phyloP scores from a whole-genome alignment of 2,888 invertebrate species.

The Acronicta aceris region DNA sequence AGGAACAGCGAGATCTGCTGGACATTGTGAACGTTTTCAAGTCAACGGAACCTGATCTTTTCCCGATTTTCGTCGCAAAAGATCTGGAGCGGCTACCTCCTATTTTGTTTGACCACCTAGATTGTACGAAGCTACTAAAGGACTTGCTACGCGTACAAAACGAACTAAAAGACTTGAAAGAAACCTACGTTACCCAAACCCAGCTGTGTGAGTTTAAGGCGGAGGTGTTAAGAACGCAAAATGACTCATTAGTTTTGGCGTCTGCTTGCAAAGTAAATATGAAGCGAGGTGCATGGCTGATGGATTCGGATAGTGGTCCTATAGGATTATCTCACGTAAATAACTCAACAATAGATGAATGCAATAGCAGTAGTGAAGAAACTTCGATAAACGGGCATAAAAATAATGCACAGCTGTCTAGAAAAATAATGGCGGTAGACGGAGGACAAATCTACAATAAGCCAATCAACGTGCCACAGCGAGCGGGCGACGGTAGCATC shows the following conservation, averaged over 20 bases:
- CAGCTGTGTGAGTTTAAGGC: slow-evolving; percentile 6
- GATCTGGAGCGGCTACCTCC: slow-evolving; percentile 6
- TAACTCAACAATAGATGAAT: slow-evolving; percentile 4
- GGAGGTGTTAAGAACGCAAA: slow-evolving; percentile 2
- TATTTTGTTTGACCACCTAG: slow-evolving; percentile 8
- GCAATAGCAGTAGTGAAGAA: slow-evolving; percentile 2
- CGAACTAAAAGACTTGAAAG: slow-evolving; percentile 7
- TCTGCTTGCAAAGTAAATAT: slow-evolving; percentile 8
- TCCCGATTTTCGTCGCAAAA: slow-evolving; percentile 7
- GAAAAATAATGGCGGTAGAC: slow-evolving; percentile 15
- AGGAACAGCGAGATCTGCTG: background rate
- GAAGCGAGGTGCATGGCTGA: slow-evolving; percentile 4
- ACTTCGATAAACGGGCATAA: slow-evolving; percentile 3
- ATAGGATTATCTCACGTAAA: slow-evolving; percentile 10
- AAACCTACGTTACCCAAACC: slow-evolving; percentile 4
- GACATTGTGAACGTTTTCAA: slow-evolving; percentile 12
- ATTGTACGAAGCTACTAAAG: slow-evolving; percentile 9
- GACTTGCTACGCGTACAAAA: slow-evolving; percentile 3
- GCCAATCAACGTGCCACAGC: slow-evolving; percentile 6
- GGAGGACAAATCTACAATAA: background rate
- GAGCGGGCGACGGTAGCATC: slow-evolving; percentile 1
- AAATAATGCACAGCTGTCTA: slow-evolving; percentile 1
- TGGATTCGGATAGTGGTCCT: slow-evolving; percentile 4
- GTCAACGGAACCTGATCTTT: background rate
- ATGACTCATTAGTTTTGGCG: background rate